Percentiles rank a stretch among this genome's conserved stretches.
Evolutionary conservation across 2,113 vertebrate species (phyloP).

Genomic region (Mustelus asterias): DNA sequence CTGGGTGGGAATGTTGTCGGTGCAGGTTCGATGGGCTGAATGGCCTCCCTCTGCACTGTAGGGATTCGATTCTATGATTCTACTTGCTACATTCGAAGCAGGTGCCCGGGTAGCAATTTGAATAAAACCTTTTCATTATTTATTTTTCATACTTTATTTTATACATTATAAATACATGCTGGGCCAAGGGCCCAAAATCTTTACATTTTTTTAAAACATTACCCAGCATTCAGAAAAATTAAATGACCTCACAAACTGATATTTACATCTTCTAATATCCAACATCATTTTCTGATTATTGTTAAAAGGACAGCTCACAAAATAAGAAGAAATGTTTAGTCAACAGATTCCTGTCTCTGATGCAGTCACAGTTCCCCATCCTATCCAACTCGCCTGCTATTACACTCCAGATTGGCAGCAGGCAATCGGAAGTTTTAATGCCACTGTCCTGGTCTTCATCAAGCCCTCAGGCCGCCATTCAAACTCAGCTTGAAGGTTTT

Average conservation of each 20-base stretch:
- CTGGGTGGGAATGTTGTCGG: too few relatives aligned
- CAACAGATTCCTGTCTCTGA: not conserved
- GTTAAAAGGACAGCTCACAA: not conserved
- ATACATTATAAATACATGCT: too few relatives aligned
- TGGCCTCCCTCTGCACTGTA: too few relatives aligned
- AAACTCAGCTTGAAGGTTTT: not conserved
- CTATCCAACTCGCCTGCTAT: not conserved
- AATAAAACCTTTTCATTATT: too few relatives aligned
- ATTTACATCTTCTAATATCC: not conserved
- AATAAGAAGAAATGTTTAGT: not conserved
- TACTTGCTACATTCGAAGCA: too few relatives aligned
- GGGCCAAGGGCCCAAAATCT: too few relatives aligned
- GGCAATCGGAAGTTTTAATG: not conserved
- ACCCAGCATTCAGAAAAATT: not conserved
- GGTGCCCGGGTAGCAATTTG: too few relatives aligned
- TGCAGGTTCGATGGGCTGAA: too few relatives aligned
- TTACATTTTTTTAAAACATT: not conserved
- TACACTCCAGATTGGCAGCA: not conserved
- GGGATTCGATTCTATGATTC: too few relatives aligned
- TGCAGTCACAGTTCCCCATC: not conserved
- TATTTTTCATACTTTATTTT: too few relatives aligned
- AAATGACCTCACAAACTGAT: not conserved
- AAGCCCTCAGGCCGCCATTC: not conserved
- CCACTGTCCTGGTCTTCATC: not conserved
- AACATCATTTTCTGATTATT: not conserved